phyloP scores from a whole-genome alignment of 1,140 invertebrate species.

The Lysiphlebus fabarum region DNA sequence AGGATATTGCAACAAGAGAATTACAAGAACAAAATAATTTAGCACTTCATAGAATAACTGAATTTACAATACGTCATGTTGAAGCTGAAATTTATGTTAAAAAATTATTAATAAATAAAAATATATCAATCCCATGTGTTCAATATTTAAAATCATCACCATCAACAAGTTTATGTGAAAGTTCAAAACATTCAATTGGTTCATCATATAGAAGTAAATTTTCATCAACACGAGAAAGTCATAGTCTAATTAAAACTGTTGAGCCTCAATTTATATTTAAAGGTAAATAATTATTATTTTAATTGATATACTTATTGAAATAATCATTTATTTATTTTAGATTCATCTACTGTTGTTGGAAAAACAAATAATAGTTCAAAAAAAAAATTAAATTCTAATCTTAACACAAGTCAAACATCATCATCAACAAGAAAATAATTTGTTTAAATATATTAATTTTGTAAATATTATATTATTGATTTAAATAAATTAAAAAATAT shows the following conservation, averaged over 20 bases:
- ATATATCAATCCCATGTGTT: conserved; percentile 40
- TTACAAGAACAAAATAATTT: conserved; percentile 44
- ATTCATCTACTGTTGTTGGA: neutral
- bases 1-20: conserved; percentile 43
- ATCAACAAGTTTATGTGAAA: conserved; percentile 31
- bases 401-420: too few species aligned
- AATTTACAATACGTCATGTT: conserved; percentile 49
- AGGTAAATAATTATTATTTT: conserved; percentile 8
- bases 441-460: too few species aligned
- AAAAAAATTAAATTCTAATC: too few species aligned
- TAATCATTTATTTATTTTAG: too few species aligned
- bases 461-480: too few species aligned
- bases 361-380: neutral
- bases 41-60: conserved; percentile 44
- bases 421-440: too few species aligned
- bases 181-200: conserved; percentile 20
- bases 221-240: conserved; percentile 36
- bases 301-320: too few species aligned
- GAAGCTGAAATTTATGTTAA: conserved; percentile 49
- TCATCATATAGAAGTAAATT: conserved; percentile 23
- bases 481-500: too few species aligned
- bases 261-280: conserved; percentile 22
- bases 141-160: conserved; percentile 35
- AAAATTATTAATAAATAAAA: conserved; percentile 39
- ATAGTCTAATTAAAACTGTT: conserved; percentile 37